These are phyloP conservation scores for Spongilla lacustris DNA, from an alignment of 37 sponge, comb jelly and placozoan species.

Conservation along the genomic window DNA sequence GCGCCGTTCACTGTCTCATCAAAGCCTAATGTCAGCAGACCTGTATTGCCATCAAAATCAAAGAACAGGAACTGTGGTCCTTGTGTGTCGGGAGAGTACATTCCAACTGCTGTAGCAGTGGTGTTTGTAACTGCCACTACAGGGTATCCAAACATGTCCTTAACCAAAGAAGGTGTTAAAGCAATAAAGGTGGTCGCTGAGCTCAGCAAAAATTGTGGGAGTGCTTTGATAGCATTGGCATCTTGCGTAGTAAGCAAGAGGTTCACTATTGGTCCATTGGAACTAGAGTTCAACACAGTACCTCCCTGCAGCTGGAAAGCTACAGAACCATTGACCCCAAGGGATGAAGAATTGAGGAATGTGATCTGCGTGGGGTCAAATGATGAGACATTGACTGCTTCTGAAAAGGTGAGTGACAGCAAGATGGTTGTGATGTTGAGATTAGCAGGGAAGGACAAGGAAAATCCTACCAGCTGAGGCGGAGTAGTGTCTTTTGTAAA, in stretches of 20 bases:
- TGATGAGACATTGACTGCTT: slow-evolving; percentile 74
- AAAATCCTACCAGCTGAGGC: slow-evolving; percentile 58
- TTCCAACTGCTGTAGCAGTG: slow-evolving; percentile 14
- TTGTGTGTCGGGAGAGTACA: slow-evolving; percentile 60
- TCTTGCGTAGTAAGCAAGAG: slow-evolving; percentile 63
- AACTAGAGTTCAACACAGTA: slow-evolving; percentile 3
- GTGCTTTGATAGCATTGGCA: slow-evolving; percentile 76
- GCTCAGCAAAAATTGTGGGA: slow-evolving; percentile 43
- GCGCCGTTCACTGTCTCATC: slow-evolving; percentile 80
- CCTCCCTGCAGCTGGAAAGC: slow-evolving; percentile 64
- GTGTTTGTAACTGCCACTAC: slow-evolving; percentile 47
- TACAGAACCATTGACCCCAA: background rate
- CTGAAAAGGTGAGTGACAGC: slow-evolving; percentile 82
- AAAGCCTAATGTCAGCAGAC: slow-evolving; percentile 74
- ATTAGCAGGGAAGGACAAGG: background rate
- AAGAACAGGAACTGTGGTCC: slow-evolving; percentile 63
- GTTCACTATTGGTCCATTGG: slow-evolving; percentile 51
- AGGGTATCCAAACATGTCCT: slow-evolving; percentile 67
- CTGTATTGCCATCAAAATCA: slow-evolving; percentile 77
- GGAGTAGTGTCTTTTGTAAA: slow-evolving; percentile 61
- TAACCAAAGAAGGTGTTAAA: slow-evolving; percentile 28
- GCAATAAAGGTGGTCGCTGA: slow-evolving; percentile 66
- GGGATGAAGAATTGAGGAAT: slow-evolving; percentile 25
- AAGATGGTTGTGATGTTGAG: slow-evolving; percentile 73
- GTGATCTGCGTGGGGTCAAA: slow-evolving; percentile 55